Percentiles rank a stretch among this genome's conserved stretches.
phyloP scores from a whole-genome alignment of 2,888 invertebrate genomes.

The Pherbina coryleti region DNA sequence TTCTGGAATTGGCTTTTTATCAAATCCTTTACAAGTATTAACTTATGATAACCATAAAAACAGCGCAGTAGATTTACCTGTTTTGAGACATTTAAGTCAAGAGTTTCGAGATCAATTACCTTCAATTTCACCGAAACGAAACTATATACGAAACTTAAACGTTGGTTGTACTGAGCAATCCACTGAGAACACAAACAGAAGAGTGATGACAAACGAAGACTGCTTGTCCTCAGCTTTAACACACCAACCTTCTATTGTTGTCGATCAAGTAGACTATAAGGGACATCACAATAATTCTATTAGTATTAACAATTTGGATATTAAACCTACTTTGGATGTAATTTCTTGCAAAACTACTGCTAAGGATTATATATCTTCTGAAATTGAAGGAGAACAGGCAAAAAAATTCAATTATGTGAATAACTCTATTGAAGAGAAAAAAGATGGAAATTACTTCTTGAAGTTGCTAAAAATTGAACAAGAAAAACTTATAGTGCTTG shows the following conservation, averaged over 20 bases:
- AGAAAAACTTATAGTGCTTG: constrained; percentile 76
- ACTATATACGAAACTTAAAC: constrained; percentile 39
- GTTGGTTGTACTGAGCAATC: neutral
- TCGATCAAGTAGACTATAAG: constrained; percentile 24
- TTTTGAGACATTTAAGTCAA: constrained; percentile 84
- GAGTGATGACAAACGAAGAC: neutral
- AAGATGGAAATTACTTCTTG: constrained; percentile 83
- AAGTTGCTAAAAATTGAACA: constrained; percentile 81
- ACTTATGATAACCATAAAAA: constrained; percentile 45
- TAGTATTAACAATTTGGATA: neutral
- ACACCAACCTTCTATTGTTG: neutral
- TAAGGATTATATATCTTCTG: neutral
- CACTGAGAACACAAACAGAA: neutral
- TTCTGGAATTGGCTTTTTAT: constrained; percentile 45
- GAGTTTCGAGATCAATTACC: constrained; percentile 89
- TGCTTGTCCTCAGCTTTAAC: neutral
- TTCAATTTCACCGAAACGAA: constrained; percentile 72
- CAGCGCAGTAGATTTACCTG: constrained; percentile 74
- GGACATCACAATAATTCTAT: constrained; percentile 2
- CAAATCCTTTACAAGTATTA: constrained; percentile 37
- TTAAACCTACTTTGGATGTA: neutral
- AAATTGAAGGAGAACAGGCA: neutral
- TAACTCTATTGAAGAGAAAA: constrained; percentile 36
- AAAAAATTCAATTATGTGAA: too few species aligned
- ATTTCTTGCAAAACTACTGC: neutral